Base-by-base conservation (phyloP, 2,888 invertebrate genomes). In the Clepsis dumicolana region DNA sequence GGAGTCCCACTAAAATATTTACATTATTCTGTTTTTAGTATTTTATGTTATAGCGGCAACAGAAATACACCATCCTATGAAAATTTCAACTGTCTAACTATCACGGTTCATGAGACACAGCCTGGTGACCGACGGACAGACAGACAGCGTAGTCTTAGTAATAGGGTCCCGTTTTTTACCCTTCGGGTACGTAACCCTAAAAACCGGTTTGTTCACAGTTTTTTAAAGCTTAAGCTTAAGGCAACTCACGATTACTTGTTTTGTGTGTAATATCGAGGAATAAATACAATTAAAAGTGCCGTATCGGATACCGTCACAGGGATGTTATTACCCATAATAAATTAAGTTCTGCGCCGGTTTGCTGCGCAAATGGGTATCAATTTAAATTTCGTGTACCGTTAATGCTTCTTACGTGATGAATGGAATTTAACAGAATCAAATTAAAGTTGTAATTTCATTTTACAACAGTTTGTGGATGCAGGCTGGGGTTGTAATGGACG, bases 351-450 rank as follows among this genome's bases (percentile, higher is more conserved):
- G 38, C 52, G 24, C 57, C 65, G n/a, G 54, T 54, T 61, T 66
- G 41, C 54, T 53, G 29, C 61, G 61, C 54, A 66, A 66, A 61
- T 66, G 66, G 66, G 25, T 66, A 54, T 38, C 48, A 61, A 61
- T 66, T 66, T 61, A 62, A 66, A 66, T 54, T 66, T 61, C 66
- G 61, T 54, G 53, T 56, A 61, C 44, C 18, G 35, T 53, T 62
- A 66, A 66, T 66, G 66, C 53, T 44, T 44, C 32, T 66, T 66
- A 35, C 52, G 59, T 66, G 66, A 66, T 54, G 29, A 48, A 62
- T 66, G 66, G 18, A 62, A 56, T 61, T 54, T 48, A 48, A 62
- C 25, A 29, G 35, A 48, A 59, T 53, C 65, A 24, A 52, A 60
- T 60, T 60, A 53, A 60, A 44, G 44, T 27, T 53, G 29, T 27